phyloP scores from a whole-genome alignment of 1,140 invertebrate species.

The Bombus huntii region DNA sequence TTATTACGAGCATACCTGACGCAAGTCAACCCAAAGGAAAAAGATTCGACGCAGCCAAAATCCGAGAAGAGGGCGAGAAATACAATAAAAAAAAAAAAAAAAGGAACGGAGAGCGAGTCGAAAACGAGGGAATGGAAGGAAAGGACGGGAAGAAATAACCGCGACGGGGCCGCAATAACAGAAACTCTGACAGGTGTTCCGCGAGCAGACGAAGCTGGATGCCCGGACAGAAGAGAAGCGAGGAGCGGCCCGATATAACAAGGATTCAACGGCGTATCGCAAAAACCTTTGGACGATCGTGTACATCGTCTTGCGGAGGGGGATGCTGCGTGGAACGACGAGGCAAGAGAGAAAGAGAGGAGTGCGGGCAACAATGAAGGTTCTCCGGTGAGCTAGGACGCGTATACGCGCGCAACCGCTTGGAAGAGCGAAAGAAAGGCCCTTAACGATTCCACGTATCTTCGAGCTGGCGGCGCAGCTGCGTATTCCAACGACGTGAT shows the following conservation, averaged over 20 bases:
- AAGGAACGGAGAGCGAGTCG: neutral
- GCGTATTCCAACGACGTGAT: conserved; percentile 53
- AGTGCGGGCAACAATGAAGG: conserved; percentile 35
- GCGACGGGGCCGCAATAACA: conserved; percentile 20
- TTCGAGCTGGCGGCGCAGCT: conserved; percentile 45
- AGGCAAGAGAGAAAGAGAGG: too few relatives aligned
- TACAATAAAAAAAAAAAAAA: too few relatives aligned
- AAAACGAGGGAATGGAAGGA: too few relatives aligned
- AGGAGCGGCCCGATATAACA: conserved; percentile 35
- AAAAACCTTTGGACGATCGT: conserved; percentile 20
- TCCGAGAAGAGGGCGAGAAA: too few relatives aligned
- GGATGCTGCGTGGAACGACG: neutral
- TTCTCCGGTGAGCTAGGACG: neutral
- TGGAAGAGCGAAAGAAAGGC: conserved; percentile 54
- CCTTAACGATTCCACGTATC: conserved; percentile 68
- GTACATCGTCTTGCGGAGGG: neutral
- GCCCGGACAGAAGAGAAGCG: too few relatives aligned
- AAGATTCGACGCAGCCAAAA: too few relatives aligned
- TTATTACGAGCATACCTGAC: too few relatives aligned
- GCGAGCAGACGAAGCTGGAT: neutral
- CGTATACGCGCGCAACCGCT: neutral
- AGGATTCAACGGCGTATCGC: conserved; percentile 26
- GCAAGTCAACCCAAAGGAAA: too few relatives aligned
- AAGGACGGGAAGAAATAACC: neutral
- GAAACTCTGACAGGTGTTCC: conserved; percentile 43